Conservation (phyloP, 2,113 vertebrate species). For the Hemicordylus capensis region DNA sequence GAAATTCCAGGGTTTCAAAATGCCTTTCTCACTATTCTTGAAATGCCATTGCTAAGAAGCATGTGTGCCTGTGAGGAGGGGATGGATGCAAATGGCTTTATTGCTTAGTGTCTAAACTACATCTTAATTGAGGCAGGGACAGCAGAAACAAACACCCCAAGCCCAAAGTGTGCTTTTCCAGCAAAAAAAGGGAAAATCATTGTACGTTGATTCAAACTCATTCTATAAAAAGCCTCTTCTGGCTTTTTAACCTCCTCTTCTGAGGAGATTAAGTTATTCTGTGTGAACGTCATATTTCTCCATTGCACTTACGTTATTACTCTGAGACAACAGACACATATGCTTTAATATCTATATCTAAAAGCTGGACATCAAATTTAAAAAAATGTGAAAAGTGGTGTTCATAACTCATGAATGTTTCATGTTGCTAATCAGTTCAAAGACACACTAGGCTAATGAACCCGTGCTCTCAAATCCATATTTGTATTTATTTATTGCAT, state of each 20-base stretch:
- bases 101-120: slow-evolving; percentile 11
- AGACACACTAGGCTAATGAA: neutral
- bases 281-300: neutral
- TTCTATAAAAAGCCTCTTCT: too few relatives aligned
- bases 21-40: slow-evolving; percentile 37
- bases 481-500: neutral
- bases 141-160: neutral
- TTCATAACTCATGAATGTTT: neutral
- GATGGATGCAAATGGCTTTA: neutral
- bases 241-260: too few relatives aligned
- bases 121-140: neutral
- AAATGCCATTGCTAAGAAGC: slow-evolving; percentile 22
- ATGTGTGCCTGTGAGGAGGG: slow-evolving; percentile 22
- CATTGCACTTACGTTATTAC: neutral
- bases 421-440: neutral
- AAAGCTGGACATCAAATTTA: neutral
- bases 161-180: slow-evolving; percentile 4
- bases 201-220: too few relatives aligned
- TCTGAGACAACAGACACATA: neutral
- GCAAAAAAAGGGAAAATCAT: neutral
- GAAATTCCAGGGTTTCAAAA: slow-evolving; percentile 48
- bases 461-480: neutral
- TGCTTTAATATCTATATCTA: neutral
- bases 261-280: neutral
- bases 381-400: neutral